A percentile compares a stretch with the other conserved stretches of the same genome.
Evolutionary conservation across 2,888 invertebrate genomes (phyloP).

Genomic region (Ectobius pallidus): DNA sequence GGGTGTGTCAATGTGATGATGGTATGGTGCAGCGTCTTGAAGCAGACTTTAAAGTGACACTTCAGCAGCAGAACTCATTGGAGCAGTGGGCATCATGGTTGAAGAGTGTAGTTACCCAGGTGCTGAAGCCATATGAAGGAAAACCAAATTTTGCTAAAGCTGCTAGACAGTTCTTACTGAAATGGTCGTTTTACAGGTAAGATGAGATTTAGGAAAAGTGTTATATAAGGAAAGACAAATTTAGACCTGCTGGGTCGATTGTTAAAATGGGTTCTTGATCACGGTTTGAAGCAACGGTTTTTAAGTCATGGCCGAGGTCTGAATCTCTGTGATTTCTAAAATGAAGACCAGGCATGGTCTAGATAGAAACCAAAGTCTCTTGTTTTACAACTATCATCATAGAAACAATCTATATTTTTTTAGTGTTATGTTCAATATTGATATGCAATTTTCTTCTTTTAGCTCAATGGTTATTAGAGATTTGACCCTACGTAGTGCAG

Average conservation of each 20-base stretch:
- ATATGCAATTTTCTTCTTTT: slow-evolving; percentile 37
- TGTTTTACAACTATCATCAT: neutral
- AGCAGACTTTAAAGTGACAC: slow-evolving; percentile 86
- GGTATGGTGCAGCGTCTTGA: slow-evolving; percentile 84
- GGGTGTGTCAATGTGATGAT: slow-evolving; percentile 97
- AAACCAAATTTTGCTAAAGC: slow-evolving; percentile 82
- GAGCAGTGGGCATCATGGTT: slow-evolving; percentile 99
- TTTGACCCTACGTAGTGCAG: slow-evolving; percentile 92
- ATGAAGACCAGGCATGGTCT: too few relatives aligned
- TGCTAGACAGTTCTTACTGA: slow-evolving; percentile 90
- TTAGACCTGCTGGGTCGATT: neutral
- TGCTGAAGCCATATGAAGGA: slow-evolving; percentile 87
- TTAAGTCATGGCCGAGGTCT: too few relatives aligned
- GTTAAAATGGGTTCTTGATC: neutral
- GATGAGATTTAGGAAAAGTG: too few relatives aligned
- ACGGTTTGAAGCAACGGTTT: too few relatives aligned
- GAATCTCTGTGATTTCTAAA: too few relatives aligned
- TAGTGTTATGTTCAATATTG: neutral
- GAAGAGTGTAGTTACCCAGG: slow-evolving; percentile 88
- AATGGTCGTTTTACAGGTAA: slow-evolving; percentile 97
- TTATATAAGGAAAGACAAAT: neutral
- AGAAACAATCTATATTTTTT: too few relatives aligned
- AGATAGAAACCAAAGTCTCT: too few relatives aligned
- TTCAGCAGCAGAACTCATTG: slow-evolving; percentile 90
- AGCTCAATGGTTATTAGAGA: slow-evolving; percentile 98